These are phyloP conservation scores for Dolomedes plantarius DNA, from an alignment of 2,888 invertebrate species.

Conservation along the genomic window DNA sequence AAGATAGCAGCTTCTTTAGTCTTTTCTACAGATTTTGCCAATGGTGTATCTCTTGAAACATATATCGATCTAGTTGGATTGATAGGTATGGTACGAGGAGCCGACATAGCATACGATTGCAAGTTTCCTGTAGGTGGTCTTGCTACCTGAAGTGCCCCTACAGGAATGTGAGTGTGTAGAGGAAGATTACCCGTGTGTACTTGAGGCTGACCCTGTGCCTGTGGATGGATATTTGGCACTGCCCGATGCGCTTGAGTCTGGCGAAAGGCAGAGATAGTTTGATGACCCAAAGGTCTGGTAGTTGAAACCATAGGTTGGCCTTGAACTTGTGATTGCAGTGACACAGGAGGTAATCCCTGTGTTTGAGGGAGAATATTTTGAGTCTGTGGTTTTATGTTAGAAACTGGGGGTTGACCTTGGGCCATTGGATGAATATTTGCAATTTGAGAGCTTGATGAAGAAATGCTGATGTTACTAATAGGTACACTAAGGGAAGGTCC, in stretches of 20 bases:
- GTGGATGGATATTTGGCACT: constrained; percentile 72
- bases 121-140: constrained; percentile 49
- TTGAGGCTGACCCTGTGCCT: constrained; percentile 72
- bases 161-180: constrained; percentile 65
- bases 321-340: constrained; percentile 70
- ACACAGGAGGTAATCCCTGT: constrained; percentile 55
- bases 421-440: constrained; percentile 60
- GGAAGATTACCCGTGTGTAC: constrained; percentile 71
- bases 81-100: constrained; percentile 56
- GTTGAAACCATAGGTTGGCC: constrained; percentile 70
- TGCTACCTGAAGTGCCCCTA: constrained; percentile 64
- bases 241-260: constrained; percentile 62
- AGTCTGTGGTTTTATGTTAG: constrained; percentile 52
- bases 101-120: constrained; percentile 66
- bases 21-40: constrained; percentile 43
- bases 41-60: constrained; percentile 30
- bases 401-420: constrained; percentile 65
- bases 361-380: constrained; percentile 49
- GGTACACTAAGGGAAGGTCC: constrained; percentile 56
- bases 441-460: constrained; percentile 61
- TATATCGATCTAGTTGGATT: constrained; percentile 45
- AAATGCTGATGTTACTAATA: constrained; percentile 69
- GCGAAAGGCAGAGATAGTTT: constrained; percentile 64
- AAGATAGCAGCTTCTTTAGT: constrained; percentile 36
- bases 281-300: constrained; percentile 41